phyloP scores from a whole-genome alignment of 2,797 vertebrate species.

The Rhabdophis nuchalis region DNA sequence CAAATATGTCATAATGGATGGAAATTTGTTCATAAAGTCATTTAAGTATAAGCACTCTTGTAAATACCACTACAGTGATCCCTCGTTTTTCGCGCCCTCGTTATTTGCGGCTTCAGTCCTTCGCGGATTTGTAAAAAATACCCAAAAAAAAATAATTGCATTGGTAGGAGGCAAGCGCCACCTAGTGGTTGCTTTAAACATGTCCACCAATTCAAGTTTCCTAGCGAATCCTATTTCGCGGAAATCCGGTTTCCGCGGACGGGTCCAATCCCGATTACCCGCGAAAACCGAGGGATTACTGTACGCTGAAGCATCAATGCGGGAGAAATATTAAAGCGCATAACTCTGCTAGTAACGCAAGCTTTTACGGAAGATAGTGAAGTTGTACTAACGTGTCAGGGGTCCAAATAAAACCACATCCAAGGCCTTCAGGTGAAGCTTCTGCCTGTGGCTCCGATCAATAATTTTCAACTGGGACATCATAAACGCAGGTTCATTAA shows the following conservation, averaged over 20 bases:
- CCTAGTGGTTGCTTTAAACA: too few species aligned
- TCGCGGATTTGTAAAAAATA: too few species aligned
- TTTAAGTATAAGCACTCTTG: neutral
- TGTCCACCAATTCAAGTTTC: too few species aligned
- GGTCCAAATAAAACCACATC: conserved; percentile 97
- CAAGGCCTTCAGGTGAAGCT: conserved; percentile 92
- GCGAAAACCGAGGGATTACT: too few species aligned
- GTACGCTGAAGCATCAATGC: neutral
- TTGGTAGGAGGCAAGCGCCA: too few species aligned
- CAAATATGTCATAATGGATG: neutral
- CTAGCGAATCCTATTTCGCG: too few species aligned
- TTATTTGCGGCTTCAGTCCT: too few species aligned
- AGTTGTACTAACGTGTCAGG: conserved; percentile 84
- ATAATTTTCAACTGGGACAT: conserved; percentile 90
- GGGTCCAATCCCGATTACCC: too few species aligned
- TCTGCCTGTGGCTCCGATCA: conserved; percentile 95
- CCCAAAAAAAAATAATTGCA: too few species aligned
- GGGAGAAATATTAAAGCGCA: neutral
- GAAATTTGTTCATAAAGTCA: neutral
- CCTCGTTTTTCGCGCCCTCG: too few species aligned
- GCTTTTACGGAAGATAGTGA: neutral
- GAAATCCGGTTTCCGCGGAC: too few species aligned
- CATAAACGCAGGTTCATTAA: conserved; percentile 92
- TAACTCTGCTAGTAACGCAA: neutral
- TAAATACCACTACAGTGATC: neutral